Conservation (phyloP, 2,888 invertebrate species). For the Aquatica leii region DNA sequence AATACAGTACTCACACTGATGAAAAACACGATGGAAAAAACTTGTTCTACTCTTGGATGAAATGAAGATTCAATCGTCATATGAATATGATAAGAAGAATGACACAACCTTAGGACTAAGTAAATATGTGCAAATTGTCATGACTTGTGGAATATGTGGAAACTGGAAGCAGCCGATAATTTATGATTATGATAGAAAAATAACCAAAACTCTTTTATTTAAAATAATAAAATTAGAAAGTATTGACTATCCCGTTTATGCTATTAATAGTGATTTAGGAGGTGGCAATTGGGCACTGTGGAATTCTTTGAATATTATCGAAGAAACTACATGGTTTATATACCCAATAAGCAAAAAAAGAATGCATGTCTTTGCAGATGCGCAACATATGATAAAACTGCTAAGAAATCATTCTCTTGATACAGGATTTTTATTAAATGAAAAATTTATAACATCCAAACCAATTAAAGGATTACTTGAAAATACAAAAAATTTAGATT, state of each 20-base stretch:
- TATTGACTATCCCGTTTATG: background rate
- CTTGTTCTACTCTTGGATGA: constrained; percentile 30
- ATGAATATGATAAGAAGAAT: constrained; percentile 2
- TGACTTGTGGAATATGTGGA: constrained; percentile 33
- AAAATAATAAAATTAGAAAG: constrained; percentile 8
- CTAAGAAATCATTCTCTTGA: constrained; percentile 41
- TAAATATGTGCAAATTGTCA: constrained; percentile 38
- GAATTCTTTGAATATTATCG: background rate
- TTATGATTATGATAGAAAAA: constrained; percentile 29
- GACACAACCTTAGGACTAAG: background rate
- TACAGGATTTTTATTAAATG: constrained; percentile 35
- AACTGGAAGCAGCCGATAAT: constrained; percentile 42
- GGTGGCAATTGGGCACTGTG: constrained; percentile 19
- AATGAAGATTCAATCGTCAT: constrained; percentile 35
- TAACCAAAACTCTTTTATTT: constrained; percentile 2
- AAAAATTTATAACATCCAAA: constrained; percentile 32
- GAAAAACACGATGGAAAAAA: too few species aligned
- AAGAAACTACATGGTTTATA: constrained; percentile 9
- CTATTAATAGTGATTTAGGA: constrained; percentile 12
- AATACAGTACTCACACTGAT: constrained; percentile 7
- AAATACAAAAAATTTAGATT: constrained; percentile 8
- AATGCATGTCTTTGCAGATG: constrained; percentile 18
- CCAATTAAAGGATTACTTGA: constrained; percentile 36
- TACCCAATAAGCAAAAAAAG: constrained; percentile 10
- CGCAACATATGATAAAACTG: constrained; percentile 23